Evolutionary conservation across 2,113 vertebrate genomes (phyloP), one percentile per base, ranked within the genome.

Genomic region (Emydura subglobosa): DNA sequence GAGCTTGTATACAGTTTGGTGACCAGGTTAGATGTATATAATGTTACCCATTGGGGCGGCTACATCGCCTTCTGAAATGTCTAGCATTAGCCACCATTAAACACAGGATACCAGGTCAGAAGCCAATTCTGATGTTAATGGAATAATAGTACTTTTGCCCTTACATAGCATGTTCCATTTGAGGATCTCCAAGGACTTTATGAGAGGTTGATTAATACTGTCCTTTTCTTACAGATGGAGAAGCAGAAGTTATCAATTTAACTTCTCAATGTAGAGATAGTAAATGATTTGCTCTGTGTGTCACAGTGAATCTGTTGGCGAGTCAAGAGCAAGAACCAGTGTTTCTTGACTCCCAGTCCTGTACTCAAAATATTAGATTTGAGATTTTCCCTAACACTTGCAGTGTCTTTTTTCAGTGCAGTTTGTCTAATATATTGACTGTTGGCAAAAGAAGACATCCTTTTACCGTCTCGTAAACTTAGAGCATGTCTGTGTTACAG

Each of bases 41-140:
- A 72, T 0, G 0, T 50, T 55, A 24, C 5, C 25, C 17, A 50
- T 1, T 22, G 25, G 29, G 3, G 14, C 5, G 8, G 6, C 13
- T 13, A 65, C 31, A 19, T 65, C 16, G n/a, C 61, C 61, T 34
- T 65, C 31, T 65, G 29, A 87, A 83, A 10, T 47, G 2, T 47
- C 5, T 10, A 57, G 39, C 29, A 91, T 49, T 57, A 74, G 29
- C 25, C 44, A 44, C 65, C 65, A 44, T 81, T 74, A 8, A 24
- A 17, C 24, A 47, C 21, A 34, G 21, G 21, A 49, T 89, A 50
- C 54, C 47, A 85, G 91, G 34, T 42, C 44, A 50, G 11, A 82
- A n/a, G 29, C 53, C 42, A 51, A 2, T 59, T 84, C 47, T 82
- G 21, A 61, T 44, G 34, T 2, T 83, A 31, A 8, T 13, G 59